These are phyloP conservation scores for Ancistrus triradiatus DNA, from an alignment of 2,113 vertebrate species.

Conservation along the genomic window DNA sequence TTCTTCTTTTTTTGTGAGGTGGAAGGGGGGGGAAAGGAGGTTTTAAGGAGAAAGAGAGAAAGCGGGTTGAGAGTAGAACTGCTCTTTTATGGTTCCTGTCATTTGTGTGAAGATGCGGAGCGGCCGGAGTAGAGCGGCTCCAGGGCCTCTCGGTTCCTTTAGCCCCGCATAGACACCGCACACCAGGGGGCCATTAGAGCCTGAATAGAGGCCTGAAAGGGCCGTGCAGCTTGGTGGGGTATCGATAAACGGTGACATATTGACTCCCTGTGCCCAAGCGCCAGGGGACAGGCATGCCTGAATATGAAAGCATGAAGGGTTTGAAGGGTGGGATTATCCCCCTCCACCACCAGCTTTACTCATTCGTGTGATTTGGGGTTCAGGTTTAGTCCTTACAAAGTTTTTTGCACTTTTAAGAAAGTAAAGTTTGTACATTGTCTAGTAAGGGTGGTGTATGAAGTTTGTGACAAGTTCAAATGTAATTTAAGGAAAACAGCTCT, in stretches of 20 bases:
- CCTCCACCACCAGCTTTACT: background rate
- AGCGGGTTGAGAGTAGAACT: conserved; percentile 46
- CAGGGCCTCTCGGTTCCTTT: conserved; percentile 72
- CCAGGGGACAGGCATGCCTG: conserved; percentile 66
- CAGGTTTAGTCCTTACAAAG: background rate
- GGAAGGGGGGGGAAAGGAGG: conserved; percentile 42
- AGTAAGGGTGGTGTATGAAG: too few species aligned
- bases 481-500: too few species aligned
- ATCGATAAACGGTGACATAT: conserved; percentile 87
- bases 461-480: too few species aligned
- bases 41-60: conserved; percentile 21
- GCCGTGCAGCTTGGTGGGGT: conserved; percentile 76
- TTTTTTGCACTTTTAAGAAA: too few species aligned
- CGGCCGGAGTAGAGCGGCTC: conserved; percentile 69
- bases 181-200: conserved; percentile 84
- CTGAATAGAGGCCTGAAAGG: conserved; percentile 87
- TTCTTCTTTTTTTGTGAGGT: conserved; percentile 62
- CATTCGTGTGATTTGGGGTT: too few species aligned
- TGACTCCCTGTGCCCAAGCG: conserved; percentile 79
- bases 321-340: conserved; percentile 59
- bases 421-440: too few species aligned
- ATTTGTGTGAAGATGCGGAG: conserved; percentile 69
- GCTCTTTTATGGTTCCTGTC: conserved; percentile 75
- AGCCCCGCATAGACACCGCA: conserved; percentile 74
- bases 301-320: conserved; percentile 80